phyloP scores from a whole-genome alignment of 2,113 vertebrate genomes.

The Silurus glanis region DNA sequence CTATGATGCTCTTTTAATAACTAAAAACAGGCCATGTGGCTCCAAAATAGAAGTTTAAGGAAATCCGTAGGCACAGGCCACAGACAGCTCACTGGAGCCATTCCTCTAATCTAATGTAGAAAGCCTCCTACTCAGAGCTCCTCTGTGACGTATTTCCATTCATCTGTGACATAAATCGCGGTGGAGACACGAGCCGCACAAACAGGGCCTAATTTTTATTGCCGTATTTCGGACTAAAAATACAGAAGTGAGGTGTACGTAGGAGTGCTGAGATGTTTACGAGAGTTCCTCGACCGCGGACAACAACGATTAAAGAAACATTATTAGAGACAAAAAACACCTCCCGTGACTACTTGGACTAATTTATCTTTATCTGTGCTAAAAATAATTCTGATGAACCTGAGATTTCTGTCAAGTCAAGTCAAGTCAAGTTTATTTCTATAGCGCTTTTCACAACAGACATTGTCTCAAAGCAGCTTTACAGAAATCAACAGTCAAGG shows the following conservation, averaged over 20 bases:
- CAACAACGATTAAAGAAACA: conserved; percentile 45
- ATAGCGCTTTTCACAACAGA: too few relatives aligned
- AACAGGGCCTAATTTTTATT: conserved; percentile 67
- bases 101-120: conserved; percentile 61
- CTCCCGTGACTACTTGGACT: conserved; percentile 13
- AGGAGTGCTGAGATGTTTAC: conserved; percentile 65
- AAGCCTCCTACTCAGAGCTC: conserved; percentile 68
- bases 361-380: not conserved
- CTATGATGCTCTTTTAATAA: conserved; percentile 68
- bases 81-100: conserved; percentile 64
- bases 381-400: not conserved
- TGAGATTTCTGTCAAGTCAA: not conserved
- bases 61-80: conserved; percentile 61
- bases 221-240: conserved; percentile 69
- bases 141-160: conserved; percentile 70
- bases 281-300: conserved; percentile 55
- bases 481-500: too few relatives aligned
- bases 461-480: too few relatives aligned
- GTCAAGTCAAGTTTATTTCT: too few relatives aligned
- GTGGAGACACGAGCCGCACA: conserved; percentile 66
- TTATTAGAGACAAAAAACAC: conserved; percentile 17
- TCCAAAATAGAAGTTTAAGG: conserved; percentile 67
- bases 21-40: conserved; percentile 65
- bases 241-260: conserved; percentile 62
- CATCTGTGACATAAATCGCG: conserved; percentile 67